phyloP scores from a whole-genome alignment of 2,888 invertebrate genomes.

The Sinodicranocentrus sp. region DNA sequence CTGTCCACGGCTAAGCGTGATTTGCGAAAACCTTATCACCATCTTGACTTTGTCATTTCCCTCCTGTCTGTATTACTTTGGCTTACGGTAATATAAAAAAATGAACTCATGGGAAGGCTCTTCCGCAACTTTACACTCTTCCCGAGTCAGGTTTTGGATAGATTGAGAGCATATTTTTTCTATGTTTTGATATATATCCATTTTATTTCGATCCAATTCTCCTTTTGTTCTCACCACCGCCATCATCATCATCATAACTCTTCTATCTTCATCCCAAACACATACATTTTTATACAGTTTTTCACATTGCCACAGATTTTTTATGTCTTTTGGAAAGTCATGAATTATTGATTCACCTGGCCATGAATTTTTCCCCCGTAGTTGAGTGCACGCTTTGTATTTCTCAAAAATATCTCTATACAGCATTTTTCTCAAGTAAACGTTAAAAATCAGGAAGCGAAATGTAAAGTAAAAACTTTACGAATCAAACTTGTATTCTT shows the following conservation, averaged over 20 bases:
- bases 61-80: constrained; percentile 17
- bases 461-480: too few relatives aligned
- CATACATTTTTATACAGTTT: constrained; percentile 18
- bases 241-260: constrained; percentile 42
- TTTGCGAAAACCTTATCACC: constrained; percentile 52
- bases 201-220: constrained; percentile 44
- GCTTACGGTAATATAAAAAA: constrained; percentile 12
- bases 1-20: constrained; percentile 38
- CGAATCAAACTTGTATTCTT: too few relatives aligned
- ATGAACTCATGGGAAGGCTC: neutral
- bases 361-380: constrained; percentile 29
- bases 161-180: constrained; percentile 55
- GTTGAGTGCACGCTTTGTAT: neutral
- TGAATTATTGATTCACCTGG: constrained; percentile 68
- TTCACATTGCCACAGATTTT: constrained; percentile 45
- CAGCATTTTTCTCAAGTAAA: too few relatives aligned
- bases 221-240: neutral
- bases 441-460: too few relatives aligned
- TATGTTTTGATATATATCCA: constrained; percentile 45
- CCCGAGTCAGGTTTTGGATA: neutral
- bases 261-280: constrained; percentile 19
- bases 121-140: neutral
- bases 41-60: constrained; percentile 45
- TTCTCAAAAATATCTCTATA: neutral
- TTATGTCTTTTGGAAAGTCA: constrained; percentile 48